phyloP scores from a whole-genome alignment of 2,888 invertebrate genomes.

The Ferrisia virgata region DNA sequence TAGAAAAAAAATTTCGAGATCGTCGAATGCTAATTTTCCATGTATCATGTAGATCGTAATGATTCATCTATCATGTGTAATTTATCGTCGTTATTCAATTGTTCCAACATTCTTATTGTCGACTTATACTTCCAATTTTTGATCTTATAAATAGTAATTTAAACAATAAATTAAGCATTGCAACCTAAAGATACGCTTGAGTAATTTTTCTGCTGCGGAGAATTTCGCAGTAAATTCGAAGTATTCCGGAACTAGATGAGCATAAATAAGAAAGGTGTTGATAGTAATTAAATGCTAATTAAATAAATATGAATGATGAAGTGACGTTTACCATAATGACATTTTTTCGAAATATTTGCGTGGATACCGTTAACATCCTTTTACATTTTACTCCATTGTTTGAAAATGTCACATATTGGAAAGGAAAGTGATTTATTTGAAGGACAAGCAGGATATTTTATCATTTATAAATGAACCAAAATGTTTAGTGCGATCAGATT shows the following conservation, averaged over 20 bases:
- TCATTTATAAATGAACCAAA: not conserved
- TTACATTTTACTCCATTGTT: not conserved
- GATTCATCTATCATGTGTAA: not conserved
- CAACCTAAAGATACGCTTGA: not conserved
- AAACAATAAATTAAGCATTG: slow-evolving; percentile 9
- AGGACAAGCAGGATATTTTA: not conserved
- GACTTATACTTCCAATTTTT: slow-evolving; percentile 3
- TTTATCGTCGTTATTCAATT: not conserved
- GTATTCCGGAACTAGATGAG: not conserved
- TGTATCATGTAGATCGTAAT: not conserved
- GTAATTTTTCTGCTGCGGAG: not conserved
- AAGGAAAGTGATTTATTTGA: not conserved
- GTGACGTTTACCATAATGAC: not conserved
- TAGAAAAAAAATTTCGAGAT: not conserved
- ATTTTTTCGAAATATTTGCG: not conserved
- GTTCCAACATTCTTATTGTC: slow-evolving; percentile 5
- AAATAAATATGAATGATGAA: not conserved
- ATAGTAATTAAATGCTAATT: not conserved
- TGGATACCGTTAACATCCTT: not conserved
- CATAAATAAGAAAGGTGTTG: not conserved
- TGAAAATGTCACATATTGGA: not conserved
- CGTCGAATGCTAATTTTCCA: not conserved
- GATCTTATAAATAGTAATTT: not conserved
- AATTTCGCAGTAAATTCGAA: not conserved
- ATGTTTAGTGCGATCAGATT: not conserved